These are phyloP conservation scores for Calameuta pallipes DNA, from an alignment of 2,888 invertebrate genomes.

Conservation along the genomic window DNA sequence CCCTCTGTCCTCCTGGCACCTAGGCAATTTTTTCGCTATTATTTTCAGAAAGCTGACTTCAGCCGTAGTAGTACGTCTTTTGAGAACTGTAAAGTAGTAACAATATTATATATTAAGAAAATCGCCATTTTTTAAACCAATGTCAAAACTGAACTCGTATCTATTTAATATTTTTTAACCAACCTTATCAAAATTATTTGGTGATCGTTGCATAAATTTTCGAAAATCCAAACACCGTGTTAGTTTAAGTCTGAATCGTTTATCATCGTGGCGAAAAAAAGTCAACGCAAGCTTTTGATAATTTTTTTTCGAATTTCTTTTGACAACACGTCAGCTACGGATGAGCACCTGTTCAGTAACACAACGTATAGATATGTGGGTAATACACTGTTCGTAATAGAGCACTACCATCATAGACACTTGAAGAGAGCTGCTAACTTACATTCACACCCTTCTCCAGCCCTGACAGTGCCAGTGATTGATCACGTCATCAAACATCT, in stretches of 20 bases:
- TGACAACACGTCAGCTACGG: not conserved
- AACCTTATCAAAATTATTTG: not conserved
- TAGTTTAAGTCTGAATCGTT: too few relatives aligned
- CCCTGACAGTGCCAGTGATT: conserved; percentile 39
- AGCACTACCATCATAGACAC: not conserved
- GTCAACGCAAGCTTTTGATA: too few relatives aligned
- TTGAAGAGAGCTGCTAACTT: conserved; percentile 10
- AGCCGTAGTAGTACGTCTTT: not conserved
- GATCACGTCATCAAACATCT: conserved; percentile 50
- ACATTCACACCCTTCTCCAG: conserved; percentile 6
- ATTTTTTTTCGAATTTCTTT: not conserved
- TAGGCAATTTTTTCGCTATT: not conserved
- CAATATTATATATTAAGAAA: not conserved
- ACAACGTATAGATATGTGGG: not conserved
- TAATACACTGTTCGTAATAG: not conserved
- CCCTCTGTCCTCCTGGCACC: not conserved
- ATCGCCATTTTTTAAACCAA: not conserved
- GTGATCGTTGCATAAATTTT: not conserved
- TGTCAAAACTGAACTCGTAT: not conserved
- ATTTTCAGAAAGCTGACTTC: not conserved
- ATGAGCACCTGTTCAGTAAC: not conserved
- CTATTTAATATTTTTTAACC: not conserved
- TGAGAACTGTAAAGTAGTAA: not conserved
- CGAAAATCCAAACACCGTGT: not conserved
- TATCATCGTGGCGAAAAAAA: too few relatives aligned